Evolutionary conservation across 2,797 vertebrate genomes (phyloP).

Genomic region (Callimico goeldii): DNA sequence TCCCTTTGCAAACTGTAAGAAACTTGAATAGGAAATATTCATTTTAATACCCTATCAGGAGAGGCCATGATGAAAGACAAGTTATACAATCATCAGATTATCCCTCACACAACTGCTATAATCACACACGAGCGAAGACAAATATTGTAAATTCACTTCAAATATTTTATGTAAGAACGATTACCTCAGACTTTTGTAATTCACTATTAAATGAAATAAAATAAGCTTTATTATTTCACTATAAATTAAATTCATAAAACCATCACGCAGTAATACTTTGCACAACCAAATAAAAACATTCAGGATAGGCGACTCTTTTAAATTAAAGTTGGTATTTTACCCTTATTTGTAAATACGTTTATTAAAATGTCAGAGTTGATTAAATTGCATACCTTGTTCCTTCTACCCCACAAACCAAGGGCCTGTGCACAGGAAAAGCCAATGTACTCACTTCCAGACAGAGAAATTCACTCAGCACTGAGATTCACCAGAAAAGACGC

Average conservation of each 20-base stretch:
- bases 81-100: not conserved
- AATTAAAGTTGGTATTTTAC: not conserved
- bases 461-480: not conserved
- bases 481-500: not conserved
- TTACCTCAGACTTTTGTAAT: slow-evolving; percentile 57
- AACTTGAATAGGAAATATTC: not conserved
- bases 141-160: not conserved
- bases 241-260: slow-evolving; percentile 44
- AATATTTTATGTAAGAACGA: slow-evolving; percentile 48
- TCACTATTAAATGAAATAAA: slow-evolving; percentile 54
- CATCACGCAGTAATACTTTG: slow-evolving; percentile 24
- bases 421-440: not conserved
- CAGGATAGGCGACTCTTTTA: not conserved
- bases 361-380: not conserved
- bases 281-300: slow-evolving; percentile 15
- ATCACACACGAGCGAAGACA: not conserved
- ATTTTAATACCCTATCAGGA: slow-evolving; percentile 11
- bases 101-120: not conserved
- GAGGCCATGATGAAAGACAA: not conserved
- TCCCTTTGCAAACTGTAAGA: not conserved
- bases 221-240: slow-evolving; percentile 46
- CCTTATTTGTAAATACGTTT: not conserved
- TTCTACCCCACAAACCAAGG: not conserved
- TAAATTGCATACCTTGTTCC: not conserved
- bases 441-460: not conserved